Evolutionary conservation across 2,113 vertebrate species (phyloP).

Genomic region (Thunnus maccoyii): DNA sequence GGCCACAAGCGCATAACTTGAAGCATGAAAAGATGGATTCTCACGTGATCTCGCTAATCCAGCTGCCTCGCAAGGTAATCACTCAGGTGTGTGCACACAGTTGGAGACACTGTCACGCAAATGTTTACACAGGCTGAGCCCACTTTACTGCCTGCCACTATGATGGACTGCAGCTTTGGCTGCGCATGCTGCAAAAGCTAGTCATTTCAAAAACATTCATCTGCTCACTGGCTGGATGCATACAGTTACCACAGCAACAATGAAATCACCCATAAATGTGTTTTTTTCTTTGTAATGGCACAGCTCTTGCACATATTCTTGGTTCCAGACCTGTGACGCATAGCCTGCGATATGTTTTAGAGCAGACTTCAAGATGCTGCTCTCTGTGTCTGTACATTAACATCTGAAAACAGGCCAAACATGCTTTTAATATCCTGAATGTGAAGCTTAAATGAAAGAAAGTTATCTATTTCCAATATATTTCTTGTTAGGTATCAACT

Average conservation of each 20-base stretch:
- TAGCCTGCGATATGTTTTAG: not conserved
- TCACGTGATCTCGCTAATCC: too few species aligned
- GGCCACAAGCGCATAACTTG: too few species aligned
- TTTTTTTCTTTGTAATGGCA: not conserved
- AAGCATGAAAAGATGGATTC: too few species aligned
- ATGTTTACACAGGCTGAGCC: slow-evolving; percentile 17
- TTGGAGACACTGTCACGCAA: slow-evolving; percentile 16
- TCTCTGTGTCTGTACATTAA: not conserved
- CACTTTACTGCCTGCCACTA: not conserved
- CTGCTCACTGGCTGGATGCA: not conserved
- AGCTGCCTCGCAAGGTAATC: too few species aligned
- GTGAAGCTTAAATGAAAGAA: too few species aligned
- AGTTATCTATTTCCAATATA: too few species aligned
- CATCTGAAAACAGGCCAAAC: too few species aligned
- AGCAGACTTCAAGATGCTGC: not conserved
- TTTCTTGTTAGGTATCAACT: too few species aligned
- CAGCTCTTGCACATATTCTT: not conserved
- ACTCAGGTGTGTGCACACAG: not conserved
- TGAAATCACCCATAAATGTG: not conserved
- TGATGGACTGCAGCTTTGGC: not conserved
- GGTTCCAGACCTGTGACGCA: not conserved
- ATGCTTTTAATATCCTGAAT: too few species aligned
- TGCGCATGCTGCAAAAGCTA: not conserved
- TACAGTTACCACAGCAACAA: not conserved
- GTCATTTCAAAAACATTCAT: not conserved